These are phyloP conservation scores for Corythornis vintsioides DNA, from an alignment of 2,113 vertebrate species.

Conservation along the genomic window DNA sequence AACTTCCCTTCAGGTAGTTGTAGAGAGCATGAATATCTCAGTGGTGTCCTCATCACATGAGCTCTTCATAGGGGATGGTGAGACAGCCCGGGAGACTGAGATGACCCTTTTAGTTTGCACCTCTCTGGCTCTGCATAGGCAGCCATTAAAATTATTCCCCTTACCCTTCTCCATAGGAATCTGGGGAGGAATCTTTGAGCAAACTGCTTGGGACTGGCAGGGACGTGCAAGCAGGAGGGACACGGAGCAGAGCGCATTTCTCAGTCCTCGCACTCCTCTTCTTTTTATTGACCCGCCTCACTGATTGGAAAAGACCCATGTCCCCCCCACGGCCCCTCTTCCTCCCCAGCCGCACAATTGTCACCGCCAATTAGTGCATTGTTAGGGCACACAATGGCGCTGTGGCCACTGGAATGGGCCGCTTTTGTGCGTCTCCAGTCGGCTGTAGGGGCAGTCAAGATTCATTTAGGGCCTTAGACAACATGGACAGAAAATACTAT, in stretches of 20 bases:
- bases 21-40: neutral
- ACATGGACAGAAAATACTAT: slow-evolving; percentile 88
- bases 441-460: slow-evolving; percentile 93
- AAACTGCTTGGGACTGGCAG: neutral
- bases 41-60: slow-evolving; percentile 10
- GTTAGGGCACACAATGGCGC: slow-evolving; percentile 90
- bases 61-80: neutral
- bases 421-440: slow-evolving; percentile 94
- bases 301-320: slow-evolving; percentile 84
- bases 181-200: neutral
- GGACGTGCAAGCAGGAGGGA: neutral
- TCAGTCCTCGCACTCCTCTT: slow-evolving; percentile 31
- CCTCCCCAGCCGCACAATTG: slow-evolving; percentile 78
- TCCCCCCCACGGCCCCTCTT: slow-evolving; percentile 52
- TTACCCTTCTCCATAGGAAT: neutral
- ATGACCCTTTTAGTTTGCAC: neutral
- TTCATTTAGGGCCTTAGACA: slow-evolving; percentile 90
- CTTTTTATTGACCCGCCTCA: slow-evolving; percentile 70
- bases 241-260: neutral
- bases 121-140: neutral
- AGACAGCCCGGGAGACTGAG: neutral
- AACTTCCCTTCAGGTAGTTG: too few relatives aligned
- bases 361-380: slow-evolving; percentile 96
- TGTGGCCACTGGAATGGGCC: slow-evolving; percentile 85
- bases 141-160: neutral